Evolutionary conservation across 2,113 vertebrate genomes (phyloP).

Genomic region (Labrus mixtus): DNA sequence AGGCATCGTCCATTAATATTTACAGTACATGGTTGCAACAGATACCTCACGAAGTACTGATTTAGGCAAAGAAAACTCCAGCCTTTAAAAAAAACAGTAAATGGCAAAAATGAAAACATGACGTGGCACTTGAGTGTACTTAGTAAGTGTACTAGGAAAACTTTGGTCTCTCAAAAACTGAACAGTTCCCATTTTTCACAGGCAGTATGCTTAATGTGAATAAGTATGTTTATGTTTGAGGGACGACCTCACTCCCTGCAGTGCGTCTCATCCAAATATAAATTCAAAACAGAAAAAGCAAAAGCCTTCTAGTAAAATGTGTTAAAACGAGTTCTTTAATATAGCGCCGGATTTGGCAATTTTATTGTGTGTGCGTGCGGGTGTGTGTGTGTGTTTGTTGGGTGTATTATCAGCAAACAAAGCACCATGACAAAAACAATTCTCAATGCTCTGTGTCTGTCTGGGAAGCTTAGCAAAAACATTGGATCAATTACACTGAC

Average conservation of each 20-base stretch:
- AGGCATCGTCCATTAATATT: too few species aligned
- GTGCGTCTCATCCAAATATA: constrained; percentile 31
- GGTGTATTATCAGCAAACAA: constrained; percentile 8
- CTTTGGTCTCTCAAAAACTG: neutral
- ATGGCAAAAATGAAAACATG: neutral
- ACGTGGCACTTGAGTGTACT: neutral
- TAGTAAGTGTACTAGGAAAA: neutral
- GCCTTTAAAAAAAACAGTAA: neutral
- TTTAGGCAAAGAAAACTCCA: neutral
- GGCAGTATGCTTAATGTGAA: constrained; percentile 12
- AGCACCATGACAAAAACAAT: constrained; percentile 11
- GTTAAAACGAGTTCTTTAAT: constrained; percentile 25
- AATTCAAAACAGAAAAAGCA: constrained; percentile 4
- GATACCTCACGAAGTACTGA: too few species aligned
- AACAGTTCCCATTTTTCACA: neutral
- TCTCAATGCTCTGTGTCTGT: constrained; percentile 27
- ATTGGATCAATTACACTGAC: constrained; percentile 21
- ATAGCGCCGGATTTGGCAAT: constrained; percentile 14
- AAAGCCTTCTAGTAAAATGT: constrained; percentile 29
- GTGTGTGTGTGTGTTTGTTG: neutral
- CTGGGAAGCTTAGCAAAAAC: neutral
- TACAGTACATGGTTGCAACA: too few species aligned
- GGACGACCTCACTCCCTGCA: neutral
- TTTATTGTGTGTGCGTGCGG: neutral
- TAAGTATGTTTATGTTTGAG: constrained; percentile 12